Evolutionary conservation across 2,888 invertebrate genomes (phyloP).

Genomic region (Latrodectus hesperus): DNA sequence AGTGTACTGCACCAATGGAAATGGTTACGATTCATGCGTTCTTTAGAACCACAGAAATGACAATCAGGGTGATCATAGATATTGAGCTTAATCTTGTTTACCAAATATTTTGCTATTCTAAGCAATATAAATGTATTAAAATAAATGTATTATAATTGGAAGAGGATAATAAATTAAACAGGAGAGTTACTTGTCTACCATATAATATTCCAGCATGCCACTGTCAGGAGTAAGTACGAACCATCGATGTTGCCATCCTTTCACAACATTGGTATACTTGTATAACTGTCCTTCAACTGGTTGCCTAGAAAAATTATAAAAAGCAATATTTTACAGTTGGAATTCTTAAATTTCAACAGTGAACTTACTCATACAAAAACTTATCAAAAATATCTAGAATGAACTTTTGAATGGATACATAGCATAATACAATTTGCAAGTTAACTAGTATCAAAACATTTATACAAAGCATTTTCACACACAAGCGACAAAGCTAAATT

Average conservation of each 20-base stretch:
- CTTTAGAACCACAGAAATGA: too few relatives aligned
- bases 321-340: neutral
- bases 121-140: too few relatives aligned
- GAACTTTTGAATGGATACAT: neutral
- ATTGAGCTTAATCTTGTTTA: too few relatives aligned
- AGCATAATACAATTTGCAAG: neutral
- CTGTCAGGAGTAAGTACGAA: constrained; percentile 81
- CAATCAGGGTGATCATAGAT: too few relatives aligned
- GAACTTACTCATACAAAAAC: neutral
- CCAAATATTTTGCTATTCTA: too few relatives aligned
- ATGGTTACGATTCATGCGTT: too few relatives aligned
- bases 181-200: constrained; percentile 70
- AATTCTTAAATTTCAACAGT: neutral
- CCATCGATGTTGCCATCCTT: constrained; percentile 99
- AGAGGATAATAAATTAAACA: too few relatives aligned
- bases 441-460: neutral
- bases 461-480: neutral
- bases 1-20: too few relatives aligned
- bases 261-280: constrained; percentile 98
- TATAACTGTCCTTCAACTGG: constrained; percentile 93
- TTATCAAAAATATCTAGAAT: neutral
- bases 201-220: constrained; percentile 76
- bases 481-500: too few relatives aligned
- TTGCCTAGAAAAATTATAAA: constrained; percentile 73
- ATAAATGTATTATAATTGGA: too few relatives aligned